Evolutionary conservation across 2,888 invertebrate species (phyloP).

Genomic region (Ophonus ardosiacus): DNA sequence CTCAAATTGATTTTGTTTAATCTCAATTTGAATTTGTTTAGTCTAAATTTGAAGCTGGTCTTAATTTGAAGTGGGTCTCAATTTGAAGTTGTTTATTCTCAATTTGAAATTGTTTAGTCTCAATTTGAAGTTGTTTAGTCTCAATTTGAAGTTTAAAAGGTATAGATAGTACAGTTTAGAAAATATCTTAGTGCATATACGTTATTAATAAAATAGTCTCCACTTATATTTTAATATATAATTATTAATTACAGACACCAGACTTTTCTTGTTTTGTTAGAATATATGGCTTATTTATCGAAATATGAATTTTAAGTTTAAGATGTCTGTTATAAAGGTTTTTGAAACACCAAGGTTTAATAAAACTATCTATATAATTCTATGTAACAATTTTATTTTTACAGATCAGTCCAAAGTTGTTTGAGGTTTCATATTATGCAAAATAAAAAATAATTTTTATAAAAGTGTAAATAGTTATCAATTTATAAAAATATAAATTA

Average conservation of each 20-base stretch:
- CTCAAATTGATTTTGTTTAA: no score
- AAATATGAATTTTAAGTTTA: conserved; percentile 26
- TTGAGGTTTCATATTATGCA: conserved; percentile 39
- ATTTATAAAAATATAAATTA: conserved; percentile 50
- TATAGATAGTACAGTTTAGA: conserved; percentile 31
- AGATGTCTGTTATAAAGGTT: conserved; percentile 29
- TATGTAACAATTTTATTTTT: conserved; percentile 48
- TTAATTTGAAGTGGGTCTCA: no score
- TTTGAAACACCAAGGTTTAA: conserved; percentile 41
- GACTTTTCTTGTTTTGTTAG: conserved; percentile 25
- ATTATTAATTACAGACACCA: conserved; percentile 33
- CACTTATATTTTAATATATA: conserved; percentile 42
- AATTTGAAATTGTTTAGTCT: no score
- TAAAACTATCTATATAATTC: conserved; percentile 45
- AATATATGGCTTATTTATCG: conserved; percentile 30
- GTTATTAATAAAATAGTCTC: conserved; percentile 45
- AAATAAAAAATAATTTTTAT: conserved; percentile 24
- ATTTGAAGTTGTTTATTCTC: no score
- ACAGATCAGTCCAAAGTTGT: conserved; percentile 46
- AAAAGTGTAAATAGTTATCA: conserved; percentile 42
- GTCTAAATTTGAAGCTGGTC: no score
- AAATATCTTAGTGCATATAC: conserved; percentile 40
- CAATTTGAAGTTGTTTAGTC: no score
- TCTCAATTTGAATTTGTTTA: no score
- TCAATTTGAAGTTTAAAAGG: no score